These are phyloP conservation scores for sheep (Ovis aries) DNA, from an alignment of 2,113 vertebrate genomes.

Conservation along the genomic window ARS-UI_Ramb_v3.0 NC_056055.1:7470001-7470500, in stretches of 20 bases:
- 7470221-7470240: neutral
- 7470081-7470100: neutral
- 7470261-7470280: neutral
- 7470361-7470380: accelerated
- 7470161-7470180: neutral
- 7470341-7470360: neutral
- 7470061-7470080: neutral
- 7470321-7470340: neutral
- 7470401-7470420: neutral
- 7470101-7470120: neutral
- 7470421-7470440: neutral
- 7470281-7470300: neutral
- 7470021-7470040: neutral
- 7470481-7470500: neutral
- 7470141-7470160: neutral
- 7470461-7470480: neutral
- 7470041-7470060: neutral
- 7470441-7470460: neutral
- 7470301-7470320: neutral
- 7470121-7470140: neutral
- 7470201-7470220: neutral
- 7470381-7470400: neutral
- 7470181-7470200: neutral
- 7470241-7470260: neutral
- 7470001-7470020: neutral